Evolutionary conservation across 1,140 invertebrate species (phyloP).

Genomic region (Drosophila ercepeae): DNA sequence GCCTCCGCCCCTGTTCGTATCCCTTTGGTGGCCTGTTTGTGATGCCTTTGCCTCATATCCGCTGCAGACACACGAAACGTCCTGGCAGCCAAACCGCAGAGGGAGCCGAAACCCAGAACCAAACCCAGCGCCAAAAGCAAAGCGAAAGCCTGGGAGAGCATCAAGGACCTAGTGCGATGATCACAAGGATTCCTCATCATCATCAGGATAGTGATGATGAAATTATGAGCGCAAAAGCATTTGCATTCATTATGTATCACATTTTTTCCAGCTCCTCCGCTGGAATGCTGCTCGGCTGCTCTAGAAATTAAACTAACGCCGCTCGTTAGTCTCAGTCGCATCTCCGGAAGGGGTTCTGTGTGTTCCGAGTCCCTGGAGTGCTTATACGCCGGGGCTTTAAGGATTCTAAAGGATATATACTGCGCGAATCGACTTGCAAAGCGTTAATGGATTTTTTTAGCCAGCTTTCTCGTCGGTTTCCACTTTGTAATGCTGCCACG

Average conservation of each 20-base stretch:
- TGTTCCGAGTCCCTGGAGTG: neutral
- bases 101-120: slow-evolving; percentile 10
- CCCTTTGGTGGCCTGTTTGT: slow-evolving; percentile 64
- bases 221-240: slow-evolving; percentile 80
- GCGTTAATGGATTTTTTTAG: slow-evolving; percentile 75
- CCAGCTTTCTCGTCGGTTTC: slow-evolving; percentile 72
- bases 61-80: slow-evolving; percentile 79
- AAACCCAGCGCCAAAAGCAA: neutral
- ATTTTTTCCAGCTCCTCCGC: slow-evolving; percentile 50
- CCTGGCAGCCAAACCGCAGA: slow-evolving; percentile 70
- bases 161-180: slow-evolving; percentile 5
- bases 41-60: slow-evolving; percentile 76
- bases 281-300: slow-evolving; percentile 48
- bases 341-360: slow-evolving; percentile 30
- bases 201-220: slow-evolving; percentile 55
- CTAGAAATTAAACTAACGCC: slow-evolving; percentile 81
- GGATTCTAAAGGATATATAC: too few relatives aligned
- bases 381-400: neutral
- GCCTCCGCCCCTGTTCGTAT: slow-evolving; percentile 4
- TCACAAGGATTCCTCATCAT: slow-evolving; percentile 33
- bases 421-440: slow-evolving; percentile 40
- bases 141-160: neutral
- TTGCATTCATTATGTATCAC: slow-evolving; percentile 77
- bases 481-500: slow-evolving; percentile 65
- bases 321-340: slow-evolving; percentile 63